Percentiles rank a stretch among this genome's conserved stretches.
phyloP scores from a whole-genome alignment of 2,113 vertebrate species.

The Phodopus roborovskii region DNA sequence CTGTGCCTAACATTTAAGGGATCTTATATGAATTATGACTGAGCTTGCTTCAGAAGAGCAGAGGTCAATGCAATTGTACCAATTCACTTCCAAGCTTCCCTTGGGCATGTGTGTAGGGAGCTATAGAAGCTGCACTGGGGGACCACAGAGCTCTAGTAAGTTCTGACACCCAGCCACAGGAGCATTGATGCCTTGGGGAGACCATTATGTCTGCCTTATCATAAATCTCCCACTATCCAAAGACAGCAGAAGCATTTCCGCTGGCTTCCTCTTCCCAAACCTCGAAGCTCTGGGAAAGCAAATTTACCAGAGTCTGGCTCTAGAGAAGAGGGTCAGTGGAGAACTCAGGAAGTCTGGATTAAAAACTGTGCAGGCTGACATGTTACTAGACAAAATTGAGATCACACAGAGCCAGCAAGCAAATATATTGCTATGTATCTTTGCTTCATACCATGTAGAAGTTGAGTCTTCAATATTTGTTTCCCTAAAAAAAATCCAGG shows the following conservation, averaged over 20 bases:
- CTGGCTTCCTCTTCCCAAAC: background rate
- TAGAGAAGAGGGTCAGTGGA: background rate
- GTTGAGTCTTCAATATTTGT: background rate
- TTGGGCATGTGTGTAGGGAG: background rate
- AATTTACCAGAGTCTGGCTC: background rate
- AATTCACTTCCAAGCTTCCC: background rate
- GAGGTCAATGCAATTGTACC: background rate
- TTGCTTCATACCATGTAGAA: background rate
- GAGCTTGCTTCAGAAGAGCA: background rate
- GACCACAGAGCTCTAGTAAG: background rate
- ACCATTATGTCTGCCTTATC: slow-evolving; percentile 3
- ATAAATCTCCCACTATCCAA: background rate
- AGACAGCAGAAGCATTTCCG: background rate
- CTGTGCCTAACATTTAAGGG: background rate
- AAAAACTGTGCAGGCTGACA: background rate
- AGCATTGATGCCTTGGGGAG: background rate
- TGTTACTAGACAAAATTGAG: background rate
- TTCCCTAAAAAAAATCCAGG: background rate
- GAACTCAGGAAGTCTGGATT: background rate
- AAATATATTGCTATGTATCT: background rate
- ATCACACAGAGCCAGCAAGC: background rate
- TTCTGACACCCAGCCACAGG: background rate
- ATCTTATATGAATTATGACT: slow-evolving; percentile 7
- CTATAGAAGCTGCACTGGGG: background rate
- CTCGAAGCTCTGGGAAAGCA: background rate